A percentile compares a stretch with the other conserved stretches of the same genome.
Evolutionary conservation across 2,113 vertebrate species (phyloP).

Genomic region (Hemiprocne comata): DNA sequence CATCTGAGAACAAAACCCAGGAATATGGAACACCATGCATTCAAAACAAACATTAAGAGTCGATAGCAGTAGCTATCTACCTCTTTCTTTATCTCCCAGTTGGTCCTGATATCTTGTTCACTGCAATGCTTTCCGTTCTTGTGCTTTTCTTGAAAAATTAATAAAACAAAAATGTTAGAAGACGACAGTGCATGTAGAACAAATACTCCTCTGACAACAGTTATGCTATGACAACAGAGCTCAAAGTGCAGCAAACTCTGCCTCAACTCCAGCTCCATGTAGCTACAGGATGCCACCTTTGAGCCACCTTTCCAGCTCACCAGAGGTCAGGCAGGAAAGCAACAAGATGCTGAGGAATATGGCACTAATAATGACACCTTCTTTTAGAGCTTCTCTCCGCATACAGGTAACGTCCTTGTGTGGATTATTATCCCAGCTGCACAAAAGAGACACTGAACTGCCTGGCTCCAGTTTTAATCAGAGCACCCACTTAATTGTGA

Average conservation of each 20-base stretch:
- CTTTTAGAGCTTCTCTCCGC: neutral
- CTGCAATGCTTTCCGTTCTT: neutral
- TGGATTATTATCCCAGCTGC: rapidly evolving
- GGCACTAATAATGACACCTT: neutral
- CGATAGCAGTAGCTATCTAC: neutral
- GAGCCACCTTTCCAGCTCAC: neutral
- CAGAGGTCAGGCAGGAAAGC: neutral
- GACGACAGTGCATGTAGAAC: neutral
- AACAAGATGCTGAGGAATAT: neutral
- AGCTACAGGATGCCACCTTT: neutral
- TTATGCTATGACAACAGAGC: neutral
- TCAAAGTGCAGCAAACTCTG: neutral
- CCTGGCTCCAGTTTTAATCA: neutral
- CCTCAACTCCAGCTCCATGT: neutral
- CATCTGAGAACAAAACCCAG: neutral
- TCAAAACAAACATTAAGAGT: neutral
- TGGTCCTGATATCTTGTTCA: neutral
- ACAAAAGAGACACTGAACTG: neutral
- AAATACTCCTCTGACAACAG: neutral
- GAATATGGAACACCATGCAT: rapidly evolving
- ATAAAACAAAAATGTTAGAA: conserved; percentile 25
- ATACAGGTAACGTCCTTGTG: neutral
- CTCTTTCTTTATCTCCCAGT: neutral
- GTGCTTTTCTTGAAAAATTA: conserved; percentile 44
- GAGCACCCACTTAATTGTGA: neutral